phyloP scores from a whole-genome alignment of 2,888 invertebrate genomes.

The Dasysyrphus albostriatus region DNA sequence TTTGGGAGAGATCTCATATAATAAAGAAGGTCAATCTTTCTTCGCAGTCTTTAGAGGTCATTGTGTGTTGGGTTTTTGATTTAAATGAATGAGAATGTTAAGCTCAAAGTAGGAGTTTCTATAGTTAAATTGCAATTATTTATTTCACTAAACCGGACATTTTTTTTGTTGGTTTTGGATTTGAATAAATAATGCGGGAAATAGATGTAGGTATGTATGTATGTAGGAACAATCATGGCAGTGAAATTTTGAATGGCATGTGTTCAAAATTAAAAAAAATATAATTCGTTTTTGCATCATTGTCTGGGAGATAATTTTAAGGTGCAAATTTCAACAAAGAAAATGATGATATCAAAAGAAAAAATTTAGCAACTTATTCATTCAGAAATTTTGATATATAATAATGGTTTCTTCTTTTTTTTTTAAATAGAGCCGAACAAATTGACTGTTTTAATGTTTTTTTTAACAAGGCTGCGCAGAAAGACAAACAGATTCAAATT shows the following conservation, averaged over 20 bases:
- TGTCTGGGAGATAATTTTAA: constrained; percentile 9
- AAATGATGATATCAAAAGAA: constrained; percentile 9
- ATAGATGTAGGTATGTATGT: background rate
- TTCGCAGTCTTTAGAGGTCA: constrained; percentile 53
- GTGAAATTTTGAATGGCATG: constrained; percentile 11
- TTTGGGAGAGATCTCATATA: constrained; percentile 18
- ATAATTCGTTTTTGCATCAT: background rate
- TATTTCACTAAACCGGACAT: constrained; percentile 25
- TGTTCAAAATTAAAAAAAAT: background rate
- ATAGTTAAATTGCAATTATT: constrained; percentile 17
- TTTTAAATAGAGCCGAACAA: background rate
- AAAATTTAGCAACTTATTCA: background rate
- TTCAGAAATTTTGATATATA: background rate
- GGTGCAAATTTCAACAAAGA: constrained; percentile 10
- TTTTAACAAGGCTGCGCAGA: background rate
- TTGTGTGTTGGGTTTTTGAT: constrained; percentile 29
- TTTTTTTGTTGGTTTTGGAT: background rate
- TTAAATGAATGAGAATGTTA: constrained; percentile 13
- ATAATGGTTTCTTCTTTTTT: background rate
- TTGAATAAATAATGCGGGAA: constrained; percentile 15
- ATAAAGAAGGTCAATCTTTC: constrained; percentile 42
- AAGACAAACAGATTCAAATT: background rate
- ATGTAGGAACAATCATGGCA: background rate
- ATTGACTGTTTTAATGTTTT: constrained; percentile 8
- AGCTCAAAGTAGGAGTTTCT: constrained; percentile 9